Percentiles rank a stretch among this genome's conserved stretches.
phyloP scores from a whole-genome alignment of 2,113 vertebrate genomes.

The Prunella himalayana region DNA sequence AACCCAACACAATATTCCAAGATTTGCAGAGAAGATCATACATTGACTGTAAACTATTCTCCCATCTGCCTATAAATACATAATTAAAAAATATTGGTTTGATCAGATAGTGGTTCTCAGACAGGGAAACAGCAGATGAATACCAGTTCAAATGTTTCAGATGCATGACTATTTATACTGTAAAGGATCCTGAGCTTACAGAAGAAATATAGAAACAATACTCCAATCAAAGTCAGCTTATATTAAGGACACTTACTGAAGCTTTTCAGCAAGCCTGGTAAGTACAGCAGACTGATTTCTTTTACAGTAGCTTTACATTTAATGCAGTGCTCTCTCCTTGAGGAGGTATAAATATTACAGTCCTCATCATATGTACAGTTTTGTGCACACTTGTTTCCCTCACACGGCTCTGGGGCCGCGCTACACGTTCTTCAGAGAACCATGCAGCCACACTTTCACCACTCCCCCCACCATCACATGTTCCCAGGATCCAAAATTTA shows the following conservation, averaged over 20 bases:
- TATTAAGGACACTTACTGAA: not conserved
- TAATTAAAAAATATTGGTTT: constrained; percentile 76
- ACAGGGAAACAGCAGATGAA: constrained; percentile 56
- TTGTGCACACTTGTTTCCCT: not conserved
- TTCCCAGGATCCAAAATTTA: constrained; percentile 30
- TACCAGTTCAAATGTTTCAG: constrained; percentile 64
- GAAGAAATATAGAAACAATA: constrained; percentile 48
- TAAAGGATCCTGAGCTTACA: constrained; percentile 62
- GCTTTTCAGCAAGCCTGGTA: not conserved
- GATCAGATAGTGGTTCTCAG: constrained; percentile 71
- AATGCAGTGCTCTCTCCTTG: not conserved
- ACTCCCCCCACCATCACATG: not conserved
- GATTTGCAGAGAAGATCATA: constrained; percentile 68
- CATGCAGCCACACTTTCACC: not conserved
- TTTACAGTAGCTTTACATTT: not conserved
- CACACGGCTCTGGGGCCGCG: fast-evolving
- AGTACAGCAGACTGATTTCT: not conserved
- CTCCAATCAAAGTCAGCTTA: constrained; percentile 7
- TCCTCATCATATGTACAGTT: not conserved
- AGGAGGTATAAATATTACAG: not conserved
- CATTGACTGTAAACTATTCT: constrained; percentile 69
- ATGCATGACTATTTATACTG: constrained; percentile 56
- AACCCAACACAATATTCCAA: constrained; percentile 57
- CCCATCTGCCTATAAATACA: constrained; percentile 70
- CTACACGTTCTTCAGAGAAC: not conserved